Conservation (phyloP, 2,113 vertebrate species). For the Oophaga pumilio region DNA sequence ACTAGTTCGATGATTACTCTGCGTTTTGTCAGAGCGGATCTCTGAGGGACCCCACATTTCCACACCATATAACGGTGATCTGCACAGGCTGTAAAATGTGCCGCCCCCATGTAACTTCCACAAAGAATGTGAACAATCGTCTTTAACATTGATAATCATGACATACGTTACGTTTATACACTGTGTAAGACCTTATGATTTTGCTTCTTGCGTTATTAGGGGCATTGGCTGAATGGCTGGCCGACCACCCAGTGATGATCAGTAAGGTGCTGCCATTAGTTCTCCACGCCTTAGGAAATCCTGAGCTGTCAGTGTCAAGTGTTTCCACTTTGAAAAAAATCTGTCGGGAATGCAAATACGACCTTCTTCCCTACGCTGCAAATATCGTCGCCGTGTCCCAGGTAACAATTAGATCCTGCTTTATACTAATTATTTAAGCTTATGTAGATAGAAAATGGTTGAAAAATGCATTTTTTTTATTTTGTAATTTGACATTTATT, state of each 20-base stretch:
- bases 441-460: background rate
- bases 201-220: conserved; percentile 69
- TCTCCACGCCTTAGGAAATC: conserved; percentile 94
- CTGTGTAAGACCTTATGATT: background rate
- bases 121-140: background rate
- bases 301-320: conserved; percentile 95
- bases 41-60: background rate
- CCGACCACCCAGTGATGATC: conserved; percentile 98
- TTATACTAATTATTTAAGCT: background rate
- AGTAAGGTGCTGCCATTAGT: conserved; percentile 95
- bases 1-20: too few species aligned
- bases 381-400: conserved; percentile 98
- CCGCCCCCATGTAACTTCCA: background rate
- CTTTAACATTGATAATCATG: too few species aligned
- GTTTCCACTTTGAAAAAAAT: conserved; percentile 98
- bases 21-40: background rate
- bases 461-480: too few species aligned
- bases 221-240: conserved; percentile 95
- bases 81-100: background rate
- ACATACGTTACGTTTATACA: background rate
- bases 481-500: too few species aligned
- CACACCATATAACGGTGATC: background rate
- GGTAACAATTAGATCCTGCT: conserved; percentile 68
- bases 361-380: conserved; percentile 91
- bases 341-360: conserved; percentile 96